These are phyloP conservation scores for Lasioglossum leucozonium DNA, from an alignment of 2,888 invertebrate species.

Conservation along the genomic window DNA sequence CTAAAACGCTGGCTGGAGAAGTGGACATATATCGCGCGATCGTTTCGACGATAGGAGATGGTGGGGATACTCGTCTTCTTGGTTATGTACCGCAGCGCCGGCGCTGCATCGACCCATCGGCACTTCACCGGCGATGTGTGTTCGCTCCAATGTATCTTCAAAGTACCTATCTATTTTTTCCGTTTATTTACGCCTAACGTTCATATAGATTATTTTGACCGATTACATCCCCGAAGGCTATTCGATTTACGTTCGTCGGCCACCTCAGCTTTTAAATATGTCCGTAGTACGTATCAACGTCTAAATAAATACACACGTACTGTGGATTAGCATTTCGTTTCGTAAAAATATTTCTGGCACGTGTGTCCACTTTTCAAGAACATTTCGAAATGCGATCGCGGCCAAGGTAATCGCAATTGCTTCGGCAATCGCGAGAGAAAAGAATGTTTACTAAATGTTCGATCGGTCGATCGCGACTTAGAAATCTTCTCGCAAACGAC, in stretches of 20 bases:
- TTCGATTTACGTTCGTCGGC: slow-evolving; percentile 26
- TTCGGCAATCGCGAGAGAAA: not conserved
- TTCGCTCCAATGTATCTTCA: slow-evolving; percentile 16
- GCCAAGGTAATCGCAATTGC: slow-evolving; percentile 11
- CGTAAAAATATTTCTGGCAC: slow-evolving; percentile 14
- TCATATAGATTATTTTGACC: slow-evolving; percentile 12
- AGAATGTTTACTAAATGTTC: not conserved
- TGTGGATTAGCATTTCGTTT: not conserved
- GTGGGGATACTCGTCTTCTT: slow-evolving; percentile 66
- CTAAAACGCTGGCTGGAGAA: slow-evolving; percentile 36
- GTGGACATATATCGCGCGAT: slow-evolving; percentile 64
- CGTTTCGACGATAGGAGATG: slow-evolving; percentile 59
- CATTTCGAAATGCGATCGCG: slow-evolving; percentile 34
- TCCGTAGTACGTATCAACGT: too few species aligned
- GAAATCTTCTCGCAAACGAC: not conserved
- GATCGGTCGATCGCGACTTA: not conserved
- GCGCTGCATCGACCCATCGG: slow-evolving; percentile 80
- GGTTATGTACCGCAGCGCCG: slow-evolving; percentile 73
- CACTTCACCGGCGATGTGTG: slow-evolving; percentile 35
- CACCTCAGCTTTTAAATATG: not conserved
- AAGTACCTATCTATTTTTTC: slow-evolving; percentile 30
- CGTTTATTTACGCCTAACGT: slow-evolving; percentile 19
- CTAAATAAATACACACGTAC: too few species aligned
- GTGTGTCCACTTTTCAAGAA: slow-evolving; percentile 10
- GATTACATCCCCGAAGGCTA: slow-evolving; percentile 13